Conservation (phyloP, 2,888 invertebrate species). For the Hanleya hanleyi region DNA sequence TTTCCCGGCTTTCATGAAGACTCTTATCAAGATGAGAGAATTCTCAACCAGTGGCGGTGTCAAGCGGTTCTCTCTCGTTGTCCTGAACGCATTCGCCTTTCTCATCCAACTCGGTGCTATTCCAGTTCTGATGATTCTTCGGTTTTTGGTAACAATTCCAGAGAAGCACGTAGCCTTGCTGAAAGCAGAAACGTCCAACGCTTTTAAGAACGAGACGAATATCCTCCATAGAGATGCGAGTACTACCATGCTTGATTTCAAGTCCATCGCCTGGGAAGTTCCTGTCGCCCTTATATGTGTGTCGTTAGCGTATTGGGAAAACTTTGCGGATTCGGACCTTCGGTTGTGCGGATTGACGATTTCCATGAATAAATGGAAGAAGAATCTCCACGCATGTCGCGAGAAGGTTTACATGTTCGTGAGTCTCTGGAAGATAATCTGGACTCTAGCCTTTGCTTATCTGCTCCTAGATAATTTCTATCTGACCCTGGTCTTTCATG, state of each 20-base stretch:
- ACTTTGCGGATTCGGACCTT: slow-evolving; percentile 54
- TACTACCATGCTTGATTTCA: background rate
- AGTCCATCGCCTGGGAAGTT: slow-evolving; percentile 43
- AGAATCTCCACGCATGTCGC: slow-evolving; percentile 46
- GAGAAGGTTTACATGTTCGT: slow-evolving; percentile 54
- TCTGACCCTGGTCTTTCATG: background rate
- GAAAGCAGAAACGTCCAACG: background rate
- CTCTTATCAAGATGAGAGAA: slow-evolving; percentile 14
- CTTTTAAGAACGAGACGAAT: background rate
- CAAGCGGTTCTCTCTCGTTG: slow-evolving; percentile 39
- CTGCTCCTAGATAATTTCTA: slow-evolving; percentile 45
- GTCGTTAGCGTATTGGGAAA: slow-evolving; percentile 60
- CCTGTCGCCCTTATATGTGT: slow-evolving; percentile 45
- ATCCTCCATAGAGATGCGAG: background rate
- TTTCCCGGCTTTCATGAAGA: slow-evolving; percentile 55
- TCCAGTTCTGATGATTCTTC: slow-evolving; percentile 33
- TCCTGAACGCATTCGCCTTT: slow-evolving; percentile 47
- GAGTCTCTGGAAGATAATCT: slow-evolving; percentile 51
- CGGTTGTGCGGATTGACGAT: slow-evolving; percentile 38
- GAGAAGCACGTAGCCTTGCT: background rate
- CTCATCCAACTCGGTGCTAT: slow-evolving; percentile 52
- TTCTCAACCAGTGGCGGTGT: slow-evolving; percentile 23
- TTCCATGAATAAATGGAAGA: slow-evolving; percentile 50
- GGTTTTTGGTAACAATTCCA: background rate
- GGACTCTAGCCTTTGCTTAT: slow-evolving; percentile 50